A percentile compares a stretch with the other conserved stretches of the same genome.
phyloP scores from a whole-genome alignment of 2,888 invertebrate species.

The Drosophila atroscutellata region DNA sequence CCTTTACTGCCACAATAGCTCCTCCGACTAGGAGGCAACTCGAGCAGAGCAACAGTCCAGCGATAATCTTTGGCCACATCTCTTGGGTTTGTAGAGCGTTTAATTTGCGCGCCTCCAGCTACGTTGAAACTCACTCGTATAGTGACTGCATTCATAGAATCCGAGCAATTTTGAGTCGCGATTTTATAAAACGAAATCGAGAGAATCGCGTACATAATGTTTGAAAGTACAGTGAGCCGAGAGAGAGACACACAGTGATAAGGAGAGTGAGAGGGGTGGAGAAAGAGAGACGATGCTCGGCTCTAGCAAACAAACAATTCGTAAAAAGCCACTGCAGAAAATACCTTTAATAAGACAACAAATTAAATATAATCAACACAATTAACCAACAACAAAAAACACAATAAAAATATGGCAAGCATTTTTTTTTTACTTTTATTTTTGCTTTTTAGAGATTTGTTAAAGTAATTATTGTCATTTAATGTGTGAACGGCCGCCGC shows the following conservation, averaged over 20 bases:
- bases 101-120: slow-evolving; percentile 27
- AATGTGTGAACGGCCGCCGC: slow-evolving; percentile 17
- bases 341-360: slow-evolving; percentile 20
- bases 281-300: slow-evolving; percentile 6
- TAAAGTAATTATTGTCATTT: slow-evolving; percentile 5
- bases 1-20: slow-evolving; percentile 25
- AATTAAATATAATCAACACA: slow-evolving; percentile 45
- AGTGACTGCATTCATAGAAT: slow-evolving; percentile 58
- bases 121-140: slow-evolving; percentile 40
- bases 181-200: slow-evolving; percentile 42
- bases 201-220: slow-evolving; percentile 33
- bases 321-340: slow-evolving; percentile 19
- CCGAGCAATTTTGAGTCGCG: slow-evolving; percentile 62
- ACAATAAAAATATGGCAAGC: slow-evolving; percentile 1
- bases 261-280: slow-evolving; percentile 3
- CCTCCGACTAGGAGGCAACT: slow-evolving; percentile 13
- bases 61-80: slow-evolving; percentile 26
- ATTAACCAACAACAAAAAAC: slow-evolving; percentile 5
- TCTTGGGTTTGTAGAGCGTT: slow-evolving; percentile 3
- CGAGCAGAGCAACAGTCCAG: slow-evolving; percentile 15
- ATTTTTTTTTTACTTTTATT: slow-evolving; percentile 1
- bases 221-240: slow-evolving; percentile 31
- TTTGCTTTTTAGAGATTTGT: slow-evolving; percentile 1
- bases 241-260: not conserved
- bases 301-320: slow-evolving; percentile 8